These are phyloP conservation scores for Acanthisitta chloris DNA, from an alignment of 2,113 vertebrate species.

Conservation along the genomic window DNA sequence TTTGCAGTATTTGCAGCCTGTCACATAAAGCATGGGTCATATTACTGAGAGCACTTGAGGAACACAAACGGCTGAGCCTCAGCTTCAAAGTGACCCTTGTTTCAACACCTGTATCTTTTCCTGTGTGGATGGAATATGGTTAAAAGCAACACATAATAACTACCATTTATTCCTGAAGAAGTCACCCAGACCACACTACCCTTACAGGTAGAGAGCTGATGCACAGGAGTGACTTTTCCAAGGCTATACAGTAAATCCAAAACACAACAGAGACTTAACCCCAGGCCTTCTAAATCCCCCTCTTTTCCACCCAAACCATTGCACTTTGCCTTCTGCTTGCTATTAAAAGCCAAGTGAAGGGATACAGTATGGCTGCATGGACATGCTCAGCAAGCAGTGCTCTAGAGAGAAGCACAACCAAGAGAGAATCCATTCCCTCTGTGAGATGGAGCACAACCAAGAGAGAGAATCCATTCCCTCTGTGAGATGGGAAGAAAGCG, in stretches of 20 bases:
- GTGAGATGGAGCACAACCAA: neutral
- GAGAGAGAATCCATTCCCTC: neutral
- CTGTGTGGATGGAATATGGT: neutral
- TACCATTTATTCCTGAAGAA: neutral
- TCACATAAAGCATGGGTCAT: neutral
- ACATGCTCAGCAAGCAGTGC: neutral
- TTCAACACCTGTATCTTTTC: neutral
- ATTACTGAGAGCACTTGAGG: neutral
- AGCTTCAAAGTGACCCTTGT: constrained; percentile 7
- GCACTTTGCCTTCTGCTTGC: neutral
- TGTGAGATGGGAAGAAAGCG: neutral
- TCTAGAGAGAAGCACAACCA: neutral
- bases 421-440: neutral
- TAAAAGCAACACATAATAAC: neutral
- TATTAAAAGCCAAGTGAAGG: neutral
- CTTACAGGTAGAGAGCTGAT: neutral
- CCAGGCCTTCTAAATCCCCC: neutral
- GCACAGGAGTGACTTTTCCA: neutral
- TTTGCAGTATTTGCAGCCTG: constrained; percentile 3
- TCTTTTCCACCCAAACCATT: neutral
- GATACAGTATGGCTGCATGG: neutral
- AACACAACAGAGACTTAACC: neutral
- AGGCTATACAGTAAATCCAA: neutral
- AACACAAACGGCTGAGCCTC: neutral
- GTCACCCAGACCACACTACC: neutral